Evolutionary conservation across 1,140 invertebrate species (phyloP), one percentile per base, ranked within the genome.

Genomic region (Drosophila biarmipes): DNA sequence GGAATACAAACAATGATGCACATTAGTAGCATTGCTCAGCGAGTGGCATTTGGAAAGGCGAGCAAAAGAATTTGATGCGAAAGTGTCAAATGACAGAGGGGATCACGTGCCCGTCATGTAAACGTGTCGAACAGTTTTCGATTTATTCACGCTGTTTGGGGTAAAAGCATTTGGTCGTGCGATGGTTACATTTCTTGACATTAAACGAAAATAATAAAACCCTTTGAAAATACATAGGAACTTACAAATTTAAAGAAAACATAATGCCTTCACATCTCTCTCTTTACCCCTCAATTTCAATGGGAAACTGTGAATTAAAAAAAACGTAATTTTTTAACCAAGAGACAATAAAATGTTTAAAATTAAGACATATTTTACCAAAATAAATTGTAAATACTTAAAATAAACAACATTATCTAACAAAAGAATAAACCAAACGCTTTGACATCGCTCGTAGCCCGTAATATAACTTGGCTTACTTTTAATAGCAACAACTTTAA

Each of bases 1-100:
- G 61, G 27, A 59, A 61, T 58, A 62, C 53, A 67, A 76, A 76
- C 72, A 78, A 80, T 81, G 46, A 55, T 58, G 49, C 42, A 54
- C 73, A 77, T 77, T 66, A 57, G 63, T 78, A 51, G 56, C 14
- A 27, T 35, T 11, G 40, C 55, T n/a, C 15, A 45, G 34, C 42
- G 73, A 82, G 73, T 55, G 66, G 63, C 63, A 46, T 46, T 55
- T 46, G 63, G 49, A 55, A 45, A 68, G 42, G 40, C 40, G 49
- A 69, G 40, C 11, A 69, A 35, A 56, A 34, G 38, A 56, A 69
- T 69, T 55, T 31, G 42, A 56, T 17, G 46, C 19, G 34, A 56
- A 69, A 69, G 51, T 69, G 64, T 69, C 64, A 27, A 29, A 31
- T 15, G 58, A 42, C n/a, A 48, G 37, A 46, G 46, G 46, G 24